A percentile compares a stretch with the other conserved stretches of the same genome.
Evolutionary conservation across 2,113 vertebrate genomes (phyloP).

Genomic region (Onychostruthus taczanowskii): DNA sequence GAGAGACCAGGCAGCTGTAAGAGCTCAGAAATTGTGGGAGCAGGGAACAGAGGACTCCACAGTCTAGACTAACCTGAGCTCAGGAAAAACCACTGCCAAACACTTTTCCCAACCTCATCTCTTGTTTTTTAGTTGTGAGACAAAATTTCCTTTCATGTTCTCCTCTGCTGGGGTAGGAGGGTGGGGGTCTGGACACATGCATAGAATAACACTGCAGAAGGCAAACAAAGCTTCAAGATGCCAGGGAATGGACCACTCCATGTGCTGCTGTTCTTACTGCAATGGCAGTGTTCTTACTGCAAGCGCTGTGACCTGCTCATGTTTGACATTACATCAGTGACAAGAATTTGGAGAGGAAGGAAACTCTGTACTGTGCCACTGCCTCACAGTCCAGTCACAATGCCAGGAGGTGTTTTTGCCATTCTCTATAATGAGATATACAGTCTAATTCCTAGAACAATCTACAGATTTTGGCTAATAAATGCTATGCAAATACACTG

Average conservation of each 20-base stretch:
- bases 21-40: not conserved
- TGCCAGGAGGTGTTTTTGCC: not conserved
- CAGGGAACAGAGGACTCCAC: not conserved
- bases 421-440: not conserved
- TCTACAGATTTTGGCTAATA: not conserved
- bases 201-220: not conserved
- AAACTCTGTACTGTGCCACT: not conserved
- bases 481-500: not conserved
- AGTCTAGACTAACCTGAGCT: not conserved
- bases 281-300: not conserved
- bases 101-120: not conserved
- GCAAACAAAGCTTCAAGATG: not conserved
- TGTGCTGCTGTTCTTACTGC: not conserved
- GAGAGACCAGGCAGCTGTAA: not conserved
- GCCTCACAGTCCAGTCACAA: fast-evolving
- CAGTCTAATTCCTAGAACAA: not conserved
- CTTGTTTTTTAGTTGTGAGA: not conserved
- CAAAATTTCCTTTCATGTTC: not conserved
- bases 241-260: not conserved
- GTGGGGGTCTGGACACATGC: fast-evolving
- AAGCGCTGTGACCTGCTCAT: not conserved
- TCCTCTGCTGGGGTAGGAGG: fast-evolving
- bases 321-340: not conserved
- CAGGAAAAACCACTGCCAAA: not conserved
- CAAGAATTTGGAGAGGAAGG: not conserved